These are phyloP conservation scores for Tipula unca DNA, from an alignment of 2,888 invertebrate species.

Conservation along the genomic window DNA sequence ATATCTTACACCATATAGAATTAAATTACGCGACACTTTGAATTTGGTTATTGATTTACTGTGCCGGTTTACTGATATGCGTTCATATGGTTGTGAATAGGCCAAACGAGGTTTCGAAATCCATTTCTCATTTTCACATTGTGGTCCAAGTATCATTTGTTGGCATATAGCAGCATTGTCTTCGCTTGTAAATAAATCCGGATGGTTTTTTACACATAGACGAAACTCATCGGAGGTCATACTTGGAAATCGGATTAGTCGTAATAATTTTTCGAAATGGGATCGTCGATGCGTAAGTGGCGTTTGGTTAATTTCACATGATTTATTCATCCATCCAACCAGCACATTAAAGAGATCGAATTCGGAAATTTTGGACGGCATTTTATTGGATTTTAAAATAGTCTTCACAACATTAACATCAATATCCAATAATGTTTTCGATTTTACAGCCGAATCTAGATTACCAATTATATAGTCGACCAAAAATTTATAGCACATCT, in stretches of 20 bases:
- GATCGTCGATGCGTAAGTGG: neutral
- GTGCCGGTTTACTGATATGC: neutral
- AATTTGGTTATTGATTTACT: neutral
- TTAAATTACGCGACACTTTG: neutral
- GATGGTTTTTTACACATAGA: neutral
- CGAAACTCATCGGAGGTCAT: neutral
- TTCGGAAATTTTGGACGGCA: neutral
- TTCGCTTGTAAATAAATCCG: neutral
- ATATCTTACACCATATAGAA: neutral
- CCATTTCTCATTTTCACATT: neutral
- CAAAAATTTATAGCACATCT: too few relatives aligned
- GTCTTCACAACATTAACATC: neutral
- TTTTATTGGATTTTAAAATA: neutral
- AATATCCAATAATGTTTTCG: neutral
- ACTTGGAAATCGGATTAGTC: neutral
- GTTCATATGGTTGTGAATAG: neutral
- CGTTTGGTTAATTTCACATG: neutral
- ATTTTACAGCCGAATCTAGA: neutral
- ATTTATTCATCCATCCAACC: neutral
- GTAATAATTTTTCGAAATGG: neutral
- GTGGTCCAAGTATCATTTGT: neutral
- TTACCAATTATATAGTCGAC: neutral
- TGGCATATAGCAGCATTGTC: neutral
- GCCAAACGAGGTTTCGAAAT: neutral
- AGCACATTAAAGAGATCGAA: neutral